Evolutionary conservation across 2,113 vertebrate genomes (phyloP), one percentile per base, ranked within the genome.

Genomic region (Natator depressus): DNA sequence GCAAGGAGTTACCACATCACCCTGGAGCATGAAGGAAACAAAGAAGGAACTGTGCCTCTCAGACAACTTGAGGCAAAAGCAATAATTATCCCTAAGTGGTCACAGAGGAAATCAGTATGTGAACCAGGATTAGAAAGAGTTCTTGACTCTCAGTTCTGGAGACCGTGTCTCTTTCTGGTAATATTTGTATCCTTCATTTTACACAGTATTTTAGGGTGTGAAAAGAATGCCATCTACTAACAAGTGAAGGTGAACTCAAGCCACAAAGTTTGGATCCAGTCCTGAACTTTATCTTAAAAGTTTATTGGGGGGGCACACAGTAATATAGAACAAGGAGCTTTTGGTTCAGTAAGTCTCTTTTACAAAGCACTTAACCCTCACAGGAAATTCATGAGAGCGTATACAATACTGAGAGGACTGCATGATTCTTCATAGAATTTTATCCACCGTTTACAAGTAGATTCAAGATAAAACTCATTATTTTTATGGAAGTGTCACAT

Each of bases 1-100:
- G n/a, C n/a, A 46, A 47, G 75, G 47, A 47, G 42, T 72, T 72
- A 72, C 65, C 72, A 76, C 75, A 78, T 47, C 42, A 46, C 46
- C 42, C 22, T 27, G 25, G 25, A 27, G 42, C 24, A 29, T 29
- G 75, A 78, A 78, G 9, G 22, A 50, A 29, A 1, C 1, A 14
- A 16, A 69, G 11, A 25, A 46, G 49, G n/a, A 53, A 8, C 46
- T 46, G n/a, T 22, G 13, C 2, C 29, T 12, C 75, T 20, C 55
- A 35, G 84, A 91, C 25, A 83, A 79, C 0, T 0, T 35, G 42
- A 89, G 24, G 19, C 1, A 2, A 89, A 57, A 1, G 8, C 3
- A 83, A 83, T 25, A 47, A 93, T 55, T 2, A 1, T 10, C 54
- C 17, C n/a, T 85, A 12, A 85, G 22, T 6, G 42, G 35, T 25